Evolutionary conservation across 2,797 vertebrate genomes (phyloP), one percentile per base, ranked within the genome.

Genomic region (Lithobates pipiens): DNA sequence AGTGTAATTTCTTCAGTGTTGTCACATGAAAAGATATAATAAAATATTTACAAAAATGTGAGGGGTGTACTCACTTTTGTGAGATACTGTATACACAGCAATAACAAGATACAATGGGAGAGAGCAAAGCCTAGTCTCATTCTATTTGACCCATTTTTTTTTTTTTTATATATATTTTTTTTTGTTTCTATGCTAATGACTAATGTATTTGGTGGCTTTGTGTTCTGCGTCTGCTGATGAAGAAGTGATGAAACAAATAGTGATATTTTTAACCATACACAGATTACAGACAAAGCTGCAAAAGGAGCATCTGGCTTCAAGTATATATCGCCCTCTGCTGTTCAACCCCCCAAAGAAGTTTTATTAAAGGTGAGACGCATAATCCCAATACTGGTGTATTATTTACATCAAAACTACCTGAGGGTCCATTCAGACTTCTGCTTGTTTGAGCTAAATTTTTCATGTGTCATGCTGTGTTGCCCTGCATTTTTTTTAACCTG

Each of bases 261-360:
- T 25, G 81, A 69, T 76, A 83, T 54, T 76, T 73, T 76, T 83
- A 68, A 67, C 76, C 50, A 34, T 76, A 39, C n/a, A 27, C 3
- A 57, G 25, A 21, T 27, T 44, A 57, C 61, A 32, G 57, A 34
- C 21, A 76, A 10, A 54, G 46, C 82, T 54, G 5, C 13, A 4
- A 3, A 44, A 68, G 15, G 21, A 76, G 15, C 68, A 18, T 34
- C 44, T 16, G 73, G 21, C 23, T 70, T 50, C 36, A 36, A 39
- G 44, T 21, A 10, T 44, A 29, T 29, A 70, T 5, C 68, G 70
- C 76, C 77, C 77, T 75, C 77, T 80, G 42, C 76, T 84, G 82
- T 42, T n/a, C 46, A 25, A 46, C 50, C 13, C 13, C 0, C 16
- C 5, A 3, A 25, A 65, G 10, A 23, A 25, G 23, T 6, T 65